A percentile compares a stretch with the other conserved stretches of the same genome.
phyloP scores from a whole-genome alignment of 2,888 invertebrate genomes.

The Drosophila aldrichi region DNA sequence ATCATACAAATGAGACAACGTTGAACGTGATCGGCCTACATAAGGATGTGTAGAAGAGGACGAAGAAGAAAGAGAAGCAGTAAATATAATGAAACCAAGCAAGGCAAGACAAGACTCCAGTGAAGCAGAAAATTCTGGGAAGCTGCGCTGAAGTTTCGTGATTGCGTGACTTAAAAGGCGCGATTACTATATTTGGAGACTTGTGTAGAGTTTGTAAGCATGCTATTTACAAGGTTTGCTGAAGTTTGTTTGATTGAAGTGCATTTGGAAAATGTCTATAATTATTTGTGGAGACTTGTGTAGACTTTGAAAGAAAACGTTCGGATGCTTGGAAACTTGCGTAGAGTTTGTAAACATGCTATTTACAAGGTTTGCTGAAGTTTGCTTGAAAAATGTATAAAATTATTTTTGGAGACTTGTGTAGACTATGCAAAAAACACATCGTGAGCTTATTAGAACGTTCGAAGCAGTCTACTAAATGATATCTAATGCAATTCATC shows the following conservation, averaged over 20 bases:
- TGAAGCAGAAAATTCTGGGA: conserved; percentile 18
- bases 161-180: background rate
- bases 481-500: background rate
- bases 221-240: background rate
- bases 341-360: conserved; percentile 12
- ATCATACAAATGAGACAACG: conserved; percentile 47
- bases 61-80: background rate
- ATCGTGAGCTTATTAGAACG: too few relatives aligned
- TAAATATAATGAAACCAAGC: background rate
- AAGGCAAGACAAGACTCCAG: background rate
- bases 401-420: conserved; percentile 19
- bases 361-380: background rate
- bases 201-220: conserved; percentile 18
- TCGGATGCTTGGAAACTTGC: conserved; percentile 13
- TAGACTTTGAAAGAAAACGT: conserved; percentile 8
- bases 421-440: conserved; percentile 11
- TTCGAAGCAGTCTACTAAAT: background rate
- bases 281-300: conserved; percentile 25
- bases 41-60: conserved; percentile 10
- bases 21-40: conserved; percentile 59
- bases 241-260: background rate
- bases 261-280: background rate
- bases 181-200: conserved; percentile 14
- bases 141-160: conserved; percentile 8
- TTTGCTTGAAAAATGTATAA: background rate